These are phyloP conservation scores for Agriopis aurantiaria DNA, from an alignment of 2,888 invertebrate species.

Conservation along the genomic window DNA sequence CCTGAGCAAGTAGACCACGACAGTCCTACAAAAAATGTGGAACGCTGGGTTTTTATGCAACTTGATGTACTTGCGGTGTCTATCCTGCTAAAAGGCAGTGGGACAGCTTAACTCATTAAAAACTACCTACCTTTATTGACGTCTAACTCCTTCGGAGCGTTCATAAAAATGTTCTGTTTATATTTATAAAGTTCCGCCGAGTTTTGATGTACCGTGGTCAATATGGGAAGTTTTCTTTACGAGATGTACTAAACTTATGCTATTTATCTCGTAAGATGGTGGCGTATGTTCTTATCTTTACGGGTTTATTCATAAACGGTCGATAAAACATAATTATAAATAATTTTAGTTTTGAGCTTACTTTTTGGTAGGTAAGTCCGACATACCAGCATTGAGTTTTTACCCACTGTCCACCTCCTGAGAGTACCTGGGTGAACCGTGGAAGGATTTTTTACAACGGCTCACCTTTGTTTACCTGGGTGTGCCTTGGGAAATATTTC, in stretches of 20 bases:
- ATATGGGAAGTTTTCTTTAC: constrained; percentile 13
- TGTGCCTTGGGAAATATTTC: no score
- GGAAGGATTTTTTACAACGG: no score
- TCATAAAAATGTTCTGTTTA: constrained; percentile 15
- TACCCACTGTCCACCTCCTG: no score
- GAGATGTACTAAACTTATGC: not conserved
- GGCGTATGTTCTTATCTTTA: not conserved
- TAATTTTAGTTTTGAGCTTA: not conserved
- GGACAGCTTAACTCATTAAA: not conserved
- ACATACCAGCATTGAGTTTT: no score
- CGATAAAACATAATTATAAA: no score
- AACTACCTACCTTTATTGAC: not conserved
- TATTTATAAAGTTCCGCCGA: constrained; percentile 4
- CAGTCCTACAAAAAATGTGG: no score
- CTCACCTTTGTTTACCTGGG: no score
- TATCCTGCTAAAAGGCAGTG: not conserved
- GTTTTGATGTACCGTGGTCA: constrained; percentile 8
- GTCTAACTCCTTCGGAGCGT: not conserved
- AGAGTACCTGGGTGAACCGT: no score
- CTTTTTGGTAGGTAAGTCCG: no score
- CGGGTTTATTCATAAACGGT: not conserved
- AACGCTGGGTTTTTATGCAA: no score
- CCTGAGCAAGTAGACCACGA: no score
- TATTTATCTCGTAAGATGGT: not conserved
- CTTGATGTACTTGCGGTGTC: not conserved